These are phyloP conservation scores for Hemibagrus guttatus DNA, from an alignment of 2,797 vertebrate genomes.

Conservation along the genomic window DNA sequence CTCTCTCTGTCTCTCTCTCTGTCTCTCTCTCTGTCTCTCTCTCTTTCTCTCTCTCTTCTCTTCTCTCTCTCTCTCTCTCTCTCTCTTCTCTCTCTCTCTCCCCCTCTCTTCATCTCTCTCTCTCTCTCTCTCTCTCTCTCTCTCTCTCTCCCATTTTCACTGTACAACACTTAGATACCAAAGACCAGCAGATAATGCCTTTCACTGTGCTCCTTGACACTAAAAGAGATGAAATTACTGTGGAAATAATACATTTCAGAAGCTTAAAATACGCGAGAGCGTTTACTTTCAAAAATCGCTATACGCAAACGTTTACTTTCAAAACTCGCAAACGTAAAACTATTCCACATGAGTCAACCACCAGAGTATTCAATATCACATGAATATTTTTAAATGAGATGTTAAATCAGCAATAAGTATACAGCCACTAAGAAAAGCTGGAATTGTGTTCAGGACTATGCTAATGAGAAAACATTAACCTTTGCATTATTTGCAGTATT, in stretches of 20 bases:
- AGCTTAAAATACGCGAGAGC: not conserved
- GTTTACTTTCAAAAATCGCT: not conserved
- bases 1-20: not conserved
- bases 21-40: not conserved
- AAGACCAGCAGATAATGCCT: not conserved
- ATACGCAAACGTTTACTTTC: no score
- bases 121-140: constrained; percentile 3
- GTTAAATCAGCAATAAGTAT: not conserved
- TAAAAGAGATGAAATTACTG: not conserved
- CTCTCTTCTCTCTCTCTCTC: constrained; percentile 26
- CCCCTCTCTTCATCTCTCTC: not conserved
- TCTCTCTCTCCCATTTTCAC: not conserved
- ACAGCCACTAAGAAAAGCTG: not conserved
- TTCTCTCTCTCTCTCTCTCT: constrained; percentile 7
- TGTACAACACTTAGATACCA: not conserved
- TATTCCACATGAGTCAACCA: not conserved
- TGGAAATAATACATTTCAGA: not conserved
- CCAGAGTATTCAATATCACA: not conserved
- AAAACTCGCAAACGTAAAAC: not conserved
- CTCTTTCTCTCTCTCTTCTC: not conserved
- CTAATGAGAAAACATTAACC: not conserved
- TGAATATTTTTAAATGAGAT: not conserved
- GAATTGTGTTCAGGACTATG: not conserved
- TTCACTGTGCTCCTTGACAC: not conserved
- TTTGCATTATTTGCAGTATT: not conserved